Base-by-base conservation (phyloP, 2,113 vertebrate species). In the Phaethornis superciliosus region DNA sequence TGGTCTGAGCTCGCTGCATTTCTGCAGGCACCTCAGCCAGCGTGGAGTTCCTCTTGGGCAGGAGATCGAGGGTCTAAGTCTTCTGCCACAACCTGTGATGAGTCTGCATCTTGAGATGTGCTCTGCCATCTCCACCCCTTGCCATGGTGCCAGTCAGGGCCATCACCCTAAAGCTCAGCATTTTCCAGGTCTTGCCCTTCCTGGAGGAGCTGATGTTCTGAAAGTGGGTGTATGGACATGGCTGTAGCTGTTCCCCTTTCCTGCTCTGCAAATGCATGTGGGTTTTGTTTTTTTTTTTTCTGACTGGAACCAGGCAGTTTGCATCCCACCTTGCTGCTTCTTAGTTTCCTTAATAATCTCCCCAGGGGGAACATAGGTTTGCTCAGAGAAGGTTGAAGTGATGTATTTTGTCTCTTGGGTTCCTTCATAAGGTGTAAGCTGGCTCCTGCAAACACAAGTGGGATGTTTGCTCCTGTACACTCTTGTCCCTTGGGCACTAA, bases 41-140 rank as follows among this genome's bases (percentile, higher is more conserved):
- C 0, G 0, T 24, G 18, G 23, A 42, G 20, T 23, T 60, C 44
- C 37, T n/a, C 27, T 20, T 46, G 68, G 69, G 62, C 30, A 55
- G 62, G 56, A 81, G 62, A 68, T 37, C 17, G 0, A 54, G 56
- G 28, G 32, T 71, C 89, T 85, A 26, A 52, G 74, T 82, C 70
- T 63, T n/a, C 40, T 47, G 40, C 51, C 2, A 1, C 47, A 37
- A 2, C 16, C 10, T 12, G 1, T 5, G 1, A 14, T 0, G 3
- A 33, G 55, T 54, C 7, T 40, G 77, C 19, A 1, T 47, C 84
- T 49, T 58, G 81, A 56, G 59, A 28, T 12, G 35, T 46, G 33
- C 19, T 67, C 52, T 79, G 86, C 47, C 30, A 5, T 27, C 54
- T 54, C 42, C n/a, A 3, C 27, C 3, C 78, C 19, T 51, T 37